Evolutionary conservation across 2,113 vertebrate species (phyloP).

Genomic region (Meleagris gallopavo): DNA sequence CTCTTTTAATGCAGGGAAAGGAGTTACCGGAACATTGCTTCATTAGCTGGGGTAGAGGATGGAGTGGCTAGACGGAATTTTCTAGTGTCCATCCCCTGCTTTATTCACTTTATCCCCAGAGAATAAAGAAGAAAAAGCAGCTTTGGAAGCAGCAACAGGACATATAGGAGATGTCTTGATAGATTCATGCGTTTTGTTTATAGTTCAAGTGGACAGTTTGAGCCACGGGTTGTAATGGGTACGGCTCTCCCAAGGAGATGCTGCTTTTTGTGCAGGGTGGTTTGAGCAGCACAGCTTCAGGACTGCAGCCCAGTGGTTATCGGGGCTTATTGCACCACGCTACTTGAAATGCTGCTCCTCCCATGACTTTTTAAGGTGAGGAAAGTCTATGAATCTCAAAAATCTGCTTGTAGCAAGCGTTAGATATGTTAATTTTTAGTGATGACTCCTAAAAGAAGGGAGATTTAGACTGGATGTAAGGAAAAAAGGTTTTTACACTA

Average conservation of each 20-base stretch:
- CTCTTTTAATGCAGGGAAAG: slow-evolving; percentile 14
- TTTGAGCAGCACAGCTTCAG: neutral
- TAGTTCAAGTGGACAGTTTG: neutral
- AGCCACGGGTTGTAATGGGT: neutral
- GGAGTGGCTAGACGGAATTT: neutral
- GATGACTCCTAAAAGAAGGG: neutral
- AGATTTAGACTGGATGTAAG: too few species aligned
- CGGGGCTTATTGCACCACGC: neutral
- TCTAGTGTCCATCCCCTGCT: neutral
- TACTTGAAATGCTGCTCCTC: neutral
- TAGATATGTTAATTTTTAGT: neutral
- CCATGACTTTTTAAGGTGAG: neutral
- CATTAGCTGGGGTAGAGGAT: neutral
- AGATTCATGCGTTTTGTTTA: neutral
- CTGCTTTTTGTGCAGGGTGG: neutral
- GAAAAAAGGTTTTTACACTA: too few species aligned
- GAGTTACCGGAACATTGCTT: slow-evolving; percentile 16
- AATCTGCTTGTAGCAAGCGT: neutral
- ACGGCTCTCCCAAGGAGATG: neutral
- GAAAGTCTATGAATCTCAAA: neutral
- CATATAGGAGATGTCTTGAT: neutral
- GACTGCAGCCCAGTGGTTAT: neutral
- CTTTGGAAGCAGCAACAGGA: neutral
- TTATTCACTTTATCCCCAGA: neutral
- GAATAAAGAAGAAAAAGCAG: neutral